Conservation (phyloP, 2,113 vertebrate species). For the Sciurus niger region DNA sequence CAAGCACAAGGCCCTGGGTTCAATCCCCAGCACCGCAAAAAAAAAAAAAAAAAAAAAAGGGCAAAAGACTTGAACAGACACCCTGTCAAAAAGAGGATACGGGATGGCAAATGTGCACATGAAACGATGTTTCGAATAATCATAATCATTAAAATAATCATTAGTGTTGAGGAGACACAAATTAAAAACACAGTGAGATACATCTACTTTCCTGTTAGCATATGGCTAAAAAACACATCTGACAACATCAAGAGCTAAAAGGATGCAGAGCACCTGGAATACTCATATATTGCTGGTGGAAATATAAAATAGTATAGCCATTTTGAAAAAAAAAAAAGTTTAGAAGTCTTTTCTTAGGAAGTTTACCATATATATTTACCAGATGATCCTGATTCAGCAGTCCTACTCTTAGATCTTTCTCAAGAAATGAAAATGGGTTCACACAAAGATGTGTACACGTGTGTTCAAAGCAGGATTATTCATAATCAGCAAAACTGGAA, state of each 20-base stretch:
- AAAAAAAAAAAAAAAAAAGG: too few species aligned
- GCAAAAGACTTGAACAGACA: conserved; percentile 28
- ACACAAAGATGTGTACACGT: conserved; percentile 20
- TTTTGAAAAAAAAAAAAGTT: neutral
- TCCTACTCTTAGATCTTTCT: conserved; percentile 7
- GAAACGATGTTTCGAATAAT: conserved; percentile 8
- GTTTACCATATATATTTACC: neutral
- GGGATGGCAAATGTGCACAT: neutral
- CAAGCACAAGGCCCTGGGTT: too few species aligned
- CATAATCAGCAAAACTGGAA: conserved; percentile 59
- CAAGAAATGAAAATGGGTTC: conserved; percentile 54
- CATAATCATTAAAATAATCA: neutral
- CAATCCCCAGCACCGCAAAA: too few species aligned
- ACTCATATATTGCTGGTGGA: neutral
- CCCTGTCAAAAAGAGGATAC: neutral
- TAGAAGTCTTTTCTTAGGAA: neutral
- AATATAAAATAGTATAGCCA: neutral
- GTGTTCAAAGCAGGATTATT: conserved; percentile 49
- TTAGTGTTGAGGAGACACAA: conserved; percentile 13
- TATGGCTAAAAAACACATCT: neutral
- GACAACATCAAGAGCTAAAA: neutral
- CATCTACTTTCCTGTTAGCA: neutral
- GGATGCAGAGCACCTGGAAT: neutral
- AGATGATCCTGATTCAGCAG: neutral
- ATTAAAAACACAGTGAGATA: conserved; percentile 6